Base-by-base conservation (phyloP, 2,888 invertebrate genomes). In the Sceliomorpha sp. region DNA sequence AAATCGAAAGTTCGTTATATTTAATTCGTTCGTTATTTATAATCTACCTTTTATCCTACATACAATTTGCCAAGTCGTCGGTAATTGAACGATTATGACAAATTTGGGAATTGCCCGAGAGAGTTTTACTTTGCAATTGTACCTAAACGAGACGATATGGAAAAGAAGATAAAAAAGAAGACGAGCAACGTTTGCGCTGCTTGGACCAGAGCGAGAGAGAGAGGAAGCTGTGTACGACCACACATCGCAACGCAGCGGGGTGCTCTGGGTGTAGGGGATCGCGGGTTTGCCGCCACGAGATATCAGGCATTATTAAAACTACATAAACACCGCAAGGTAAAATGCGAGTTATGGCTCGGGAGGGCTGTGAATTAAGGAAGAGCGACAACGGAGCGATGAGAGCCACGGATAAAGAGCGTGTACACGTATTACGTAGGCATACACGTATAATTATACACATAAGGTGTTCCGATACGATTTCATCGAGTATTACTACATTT, bases 271-370 rank as follows among this genome's bases (percentile, higher is more conserved):
- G 75, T 73, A 74, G 73, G 70, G 68, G 63, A 71, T 76, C 69
- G 73, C 74, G 72, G 73, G 74, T 70, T 68, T 62, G 66, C 66
- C 72, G 74, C 72, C 64, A 75, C 72, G 79, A 80, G 83, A 83
- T 85, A 86, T 85, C 86, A 80, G 79, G 80, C 82, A 87, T 87
- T 87, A 86, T 87, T 86, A 87, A 87, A 86, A 87, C 83, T 82
- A 82, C 83, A 86, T 86, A 86, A 86, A 86, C 83, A 83, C 81
- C 80, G 81, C 77, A 75, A 80, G 79, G 80, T 78, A 80, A 81
- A 79, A 79, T 75, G 80, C 81, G 82, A 86, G 83, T 86, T 86
- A 86, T 84, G 83, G 74, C 72, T 75, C 69, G 73, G 70, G 64
- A 73, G 47, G 82, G 81, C 81, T 83, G 84, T 83, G 86, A 86